Evolutionary conservation across 2,797 vertebrate genomes (phyloP).

Genomic region (Anguilla obscura): DNA sequence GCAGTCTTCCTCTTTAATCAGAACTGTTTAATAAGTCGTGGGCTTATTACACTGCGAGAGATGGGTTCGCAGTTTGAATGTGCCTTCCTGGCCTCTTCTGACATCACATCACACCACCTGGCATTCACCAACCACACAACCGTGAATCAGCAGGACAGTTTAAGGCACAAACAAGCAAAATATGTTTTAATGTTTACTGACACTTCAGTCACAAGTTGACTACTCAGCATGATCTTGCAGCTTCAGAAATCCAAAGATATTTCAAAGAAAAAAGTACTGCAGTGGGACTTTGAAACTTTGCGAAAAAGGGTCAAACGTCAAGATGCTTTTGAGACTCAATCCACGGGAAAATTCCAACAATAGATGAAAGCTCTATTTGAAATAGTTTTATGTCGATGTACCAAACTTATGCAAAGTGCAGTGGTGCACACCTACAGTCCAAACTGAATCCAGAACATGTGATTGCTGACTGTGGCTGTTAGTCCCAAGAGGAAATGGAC

Average conservation of each 20-base stretch:
- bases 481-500: neutral
- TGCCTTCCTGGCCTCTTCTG: neutral
- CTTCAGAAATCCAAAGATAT: neutral
- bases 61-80: neutral
- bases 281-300: neutral
- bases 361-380: neutral
- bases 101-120: neutral
- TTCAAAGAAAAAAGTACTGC: neutral
- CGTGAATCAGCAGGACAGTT: neutral
- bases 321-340: neutral
- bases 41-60: neutral
- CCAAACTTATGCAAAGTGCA: neutral
- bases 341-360: neutral
- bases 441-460: neutral
- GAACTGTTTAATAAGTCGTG: neutral
- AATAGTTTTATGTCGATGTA: neutral
- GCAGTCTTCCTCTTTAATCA: conserved; percentile 21
- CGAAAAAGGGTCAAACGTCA: neutral
- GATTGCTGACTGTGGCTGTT: neutral
- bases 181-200: neutral
- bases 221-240: neutral
- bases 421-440: neutral
- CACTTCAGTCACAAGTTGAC: neutral
- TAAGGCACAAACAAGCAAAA: neutral
- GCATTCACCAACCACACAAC: neutral